Percentiles rank a stretch among this genome's conserved stretches.
Evolutionary conservation across 2,888 invertebrate genomes (phyloP).

Genomic region (Heteromyza rotundicornis): DNA sequence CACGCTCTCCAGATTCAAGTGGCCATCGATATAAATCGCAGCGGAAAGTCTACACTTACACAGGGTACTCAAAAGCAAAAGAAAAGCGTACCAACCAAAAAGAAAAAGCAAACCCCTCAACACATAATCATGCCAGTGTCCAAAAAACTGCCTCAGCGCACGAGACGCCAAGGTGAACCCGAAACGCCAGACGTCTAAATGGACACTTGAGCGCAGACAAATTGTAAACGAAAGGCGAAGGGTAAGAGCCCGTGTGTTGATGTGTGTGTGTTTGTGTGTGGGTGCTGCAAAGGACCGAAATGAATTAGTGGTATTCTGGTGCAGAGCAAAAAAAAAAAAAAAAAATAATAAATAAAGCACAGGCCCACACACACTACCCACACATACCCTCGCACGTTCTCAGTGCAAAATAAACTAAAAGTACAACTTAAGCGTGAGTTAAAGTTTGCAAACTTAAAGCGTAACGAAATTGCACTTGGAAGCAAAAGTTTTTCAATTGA

Average conservation of each 20-base stretch:
- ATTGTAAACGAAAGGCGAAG: background rate
- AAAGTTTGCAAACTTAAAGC: background rate
- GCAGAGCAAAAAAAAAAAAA: conserved; percentile 11
- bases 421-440: background rate
- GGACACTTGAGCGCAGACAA: conserved; percentile 27
- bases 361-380: too few species aligned
- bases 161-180: background rate
- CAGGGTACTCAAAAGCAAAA: background rate
- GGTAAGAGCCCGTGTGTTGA: too few species aligned
- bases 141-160: too few species aligned
- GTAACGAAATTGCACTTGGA: background rate
- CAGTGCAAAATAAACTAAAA: conserved; percentile 1
- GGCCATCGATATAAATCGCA: conserved; percentile 23
- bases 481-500: conserved; percentile 24
- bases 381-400: too few species aligned
- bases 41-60: conserved; percentile 1
- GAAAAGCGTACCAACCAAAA: background rate
- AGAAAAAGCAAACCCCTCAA: conserved; percentile 6
- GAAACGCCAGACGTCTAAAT: conserved; percentile 20
- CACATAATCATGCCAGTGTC: background rate
- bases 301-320: conserved; percentile 23
- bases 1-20: conserved; percentile 12
- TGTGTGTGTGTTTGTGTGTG: too few species aligned
- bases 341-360: conserved; percentile 11
- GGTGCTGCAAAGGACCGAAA: conserved; percentile 16